Conservation (phyloP, 35 echinoderm and acorn worm species). For the Nesometra sesokonis region DNA sequence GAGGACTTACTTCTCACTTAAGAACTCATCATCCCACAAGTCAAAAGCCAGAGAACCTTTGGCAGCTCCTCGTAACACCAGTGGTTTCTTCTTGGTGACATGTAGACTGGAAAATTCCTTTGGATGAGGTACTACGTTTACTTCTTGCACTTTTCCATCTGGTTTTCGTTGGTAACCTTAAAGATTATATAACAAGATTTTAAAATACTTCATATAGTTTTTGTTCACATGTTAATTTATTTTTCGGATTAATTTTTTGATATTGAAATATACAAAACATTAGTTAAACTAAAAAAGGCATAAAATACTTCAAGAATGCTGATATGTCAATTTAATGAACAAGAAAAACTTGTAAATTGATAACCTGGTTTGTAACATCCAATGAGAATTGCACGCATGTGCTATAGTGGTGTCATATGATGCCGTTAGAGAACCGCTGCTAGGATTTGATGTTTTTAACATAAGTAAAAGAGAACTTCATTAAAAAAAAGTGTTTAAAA, state of each 20-base stretch:
- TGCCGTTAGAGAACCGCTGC: too few relatives aligned
- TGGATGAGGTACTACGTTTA: constrained; percentile 53
- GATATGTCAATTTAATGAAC: too few relatives aligned
- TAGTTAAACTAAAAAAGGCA: neutral
- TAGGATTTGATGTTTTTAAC: too few relatives aligned
- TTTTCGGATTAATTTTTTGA: neutral
- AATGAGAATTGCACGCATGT: too few relatives aligned
- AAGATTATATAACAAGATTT: neutral
- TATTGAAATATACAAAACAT: neutral
- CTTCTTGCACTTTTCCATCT: constrained; percentile 48
- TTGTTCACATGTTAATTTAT: too few relatives aligned
- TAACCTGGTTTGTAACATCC: too few relatives aligned
- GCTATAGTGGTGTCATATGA: too few relatives aligned
- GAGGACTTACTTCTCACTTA: constrained; percentile 53
- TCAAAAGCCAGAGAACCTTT: constrained; percentile 39
- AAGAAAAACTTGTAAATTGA: too few relatives aligned
- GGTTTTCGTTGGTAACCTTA: constrained; percentile 74
- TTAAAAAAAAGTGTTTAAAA: too few relatives aligned
- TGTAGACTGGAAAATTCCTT: constrained; percentile 57
- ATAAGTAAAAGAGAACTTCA: too few relatives aligned
- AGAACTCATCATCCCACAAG: constrained; percentile 65
- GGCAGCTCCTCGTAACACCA: constrained; percentile 39
- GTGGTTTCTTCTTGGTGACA: constrained; percentile 41
- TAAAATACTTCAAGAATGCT: too few relatives aligned
- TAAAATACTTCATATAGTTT: too few relatives aligned